Conservation (phyloP, 2,113 vertebrate genomes). For the Oryzias curvinotus region DNA sequence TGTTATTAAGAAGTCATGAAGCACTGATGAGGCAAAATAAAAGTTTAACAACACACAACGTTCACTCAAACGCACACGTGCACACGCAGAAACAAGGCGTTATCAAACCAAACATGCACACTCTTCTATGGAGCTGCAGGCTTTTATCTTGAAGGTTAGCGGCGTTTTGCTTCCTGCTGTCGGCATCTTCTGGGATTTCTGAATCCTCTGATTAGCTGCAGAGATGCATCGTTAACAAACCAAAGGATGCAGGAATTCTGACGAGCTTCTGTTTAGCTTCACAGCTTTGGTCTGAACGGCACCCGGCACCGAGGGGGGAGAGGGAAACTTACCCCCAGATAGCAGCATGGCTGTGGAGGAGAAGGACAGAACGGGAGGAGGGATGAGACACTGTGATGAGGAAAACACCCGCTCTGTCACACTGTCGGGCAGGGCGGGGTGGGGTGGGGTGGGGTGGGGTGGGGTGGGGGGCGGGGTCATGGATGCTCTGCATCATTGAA, state of each 20-base stretch:
- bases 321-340: slow-evolving; percentile 62
- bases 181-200: slow-evolving; percentile 55
- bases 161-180: slow-evolving; percentile 31
- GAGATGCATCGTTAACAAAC: slow-evolving; percentile 38
- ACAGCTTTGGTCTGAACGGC: neutral
- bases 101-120: slow-evolving; percentile 30
- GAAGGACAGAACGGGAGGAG: slow-evolving; percentile 9
- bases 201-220: slow-evolving; percentile 34
- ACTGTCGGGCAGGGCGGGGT: no score
- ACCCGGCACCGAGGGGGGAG: slow-evolving; percentile 4
- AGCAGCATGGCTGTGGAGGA: slow-evolving; percentile 67
- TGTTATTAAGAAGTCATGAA: no score
- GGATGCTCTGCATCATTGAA: no score
- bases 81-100: slow-evolving; percentile 11
- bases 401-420: no score
- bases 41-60: no score
- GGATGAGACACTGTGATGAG: neutral
- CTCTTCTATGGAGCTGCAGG: slow-evolving; percentile 44
- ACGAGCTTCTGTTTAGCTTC: neutral
- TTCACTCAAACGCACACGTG: no score
- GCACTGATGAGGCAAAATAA: no score
- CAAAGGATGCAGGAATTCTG: neutral
- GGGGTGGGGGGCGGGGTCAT: no score
- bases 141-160: slow-evolving; percentile 51
- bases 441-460: no score